Evolutionary conservation across 2,888 invertebrate genomes (phyloP).

Genomic region (Amphipoea lucens): DNA sequence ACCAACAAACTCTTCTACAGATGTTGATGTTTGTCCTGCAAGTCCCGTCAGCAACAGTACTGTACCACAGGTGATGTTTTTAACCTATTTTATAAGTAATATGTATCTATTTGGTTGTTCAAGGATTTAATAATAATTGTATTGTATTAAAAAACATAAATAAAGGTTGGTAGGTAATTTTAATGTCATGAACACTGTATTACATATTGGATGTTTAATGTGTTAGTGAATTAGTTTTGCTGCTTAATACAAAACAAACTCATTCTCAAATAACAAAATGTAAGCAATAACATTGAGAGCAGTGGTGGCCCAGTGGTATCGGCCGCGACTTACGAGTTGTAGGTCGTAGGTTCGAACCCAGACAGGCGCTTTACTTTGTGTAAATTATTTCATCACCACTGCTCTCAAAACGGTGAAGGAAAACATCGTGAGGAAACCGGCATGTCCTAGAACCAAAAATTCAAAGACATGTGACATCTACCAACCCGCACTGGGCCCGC

Average conservation of each 20-base stretch:
- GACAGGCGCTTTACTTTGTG: no score
- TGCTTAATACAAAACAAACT: neutral
- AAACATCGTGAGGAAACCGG: no score
- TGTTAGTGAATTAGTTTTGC: neutral
- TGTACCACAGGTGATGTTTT: constrained; percentile 80
- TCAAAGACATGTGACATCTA: no score
- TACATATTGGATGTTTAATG: neutral
- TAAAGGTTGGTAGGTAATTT: neutral
- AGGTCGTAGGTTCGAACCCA: no score
- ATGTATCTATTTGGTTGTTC: neutral
- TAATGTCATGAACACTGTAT: neutral
- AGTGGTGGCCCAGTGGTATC: no score
- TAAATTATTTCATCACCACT: no score
- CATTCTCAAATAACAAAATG: constrained; percentile 13
- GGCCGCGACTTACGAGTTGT: no score
- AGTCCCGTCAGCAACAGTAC: constrained; percentile 83
- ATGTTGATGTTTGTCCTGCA: constrained; percentile 91
- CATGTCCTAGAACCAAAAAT: no score
- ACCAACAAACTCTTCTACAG: constrained; percentile 87
- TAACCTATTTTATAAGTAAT: neutral
- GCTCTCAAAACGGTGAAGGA: no score
- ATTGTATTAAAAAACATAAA: neutral
- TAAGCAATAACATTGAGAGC: constrained; percentile 1
- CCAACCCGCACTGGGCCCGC: no score
- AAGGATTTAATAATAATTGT: neutral